Conservation (phyloP, 2,797 vertebrate species). For the Notamacropus eugenii region DNA sequence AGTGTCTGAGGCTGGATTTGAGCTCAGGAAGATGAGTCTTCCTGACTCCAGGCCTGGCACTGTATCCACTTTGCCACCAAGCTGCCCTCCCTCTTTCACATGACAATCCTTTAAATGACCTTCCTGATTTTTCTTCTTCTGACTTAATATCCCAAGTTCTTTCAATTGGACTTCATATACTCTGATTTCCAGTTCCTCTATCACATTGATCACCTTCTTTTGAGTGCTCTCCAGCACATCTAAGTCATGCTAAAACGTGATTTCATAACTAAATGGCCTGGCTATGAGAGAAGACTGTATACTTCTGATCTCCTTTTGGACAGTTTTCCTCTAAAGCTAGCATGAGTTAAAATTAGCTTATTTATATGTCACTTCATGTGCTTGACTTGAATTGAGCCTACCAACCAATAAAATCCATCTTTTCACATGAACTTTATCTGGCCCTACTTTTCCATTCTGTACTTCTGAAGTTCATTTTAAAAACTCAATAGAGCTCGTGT, state of each 20-base stretch:
- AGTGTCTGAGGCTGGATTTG: neutral
- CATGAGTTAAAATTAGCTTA: neutral
- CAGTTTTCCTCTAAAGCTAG: neutral
- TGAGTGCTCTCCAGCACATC: neutral
- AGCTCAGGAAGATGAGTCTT: neutral
- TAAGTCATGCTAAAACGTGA: neutral
- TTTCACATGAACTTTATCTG: neutral
- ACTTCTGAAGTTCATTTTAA: neutral
- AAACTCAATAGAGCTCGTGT: neutral
- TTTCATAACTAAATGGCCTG: neutral
- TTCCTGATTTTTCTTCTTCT: neutral
- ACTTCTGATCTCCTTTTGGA: neutral
- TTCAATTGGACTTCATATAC: neutral
- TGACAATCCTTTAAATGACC: neutral
- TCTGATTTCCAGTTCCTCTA: neutral
- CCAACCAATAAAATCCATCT: neutral
- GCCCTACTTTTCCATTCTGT: neutral
- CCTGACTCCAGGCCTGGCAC: neutral
- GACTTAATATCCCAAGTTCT: neutral
- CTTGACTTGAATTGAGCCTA: neutral
- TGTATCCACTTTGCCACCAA: neutral
- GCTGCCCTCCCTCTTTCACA: neutral
- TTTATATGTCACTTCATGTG: neutral
- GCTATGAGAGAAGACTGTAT: neutral
- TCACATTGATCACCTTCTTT: neutral